These are phyloP conservation scores for Platysteira castanea DNA, from an alignment of 2,113 vertebrate species.

Conservation along the genomic window DNA sequence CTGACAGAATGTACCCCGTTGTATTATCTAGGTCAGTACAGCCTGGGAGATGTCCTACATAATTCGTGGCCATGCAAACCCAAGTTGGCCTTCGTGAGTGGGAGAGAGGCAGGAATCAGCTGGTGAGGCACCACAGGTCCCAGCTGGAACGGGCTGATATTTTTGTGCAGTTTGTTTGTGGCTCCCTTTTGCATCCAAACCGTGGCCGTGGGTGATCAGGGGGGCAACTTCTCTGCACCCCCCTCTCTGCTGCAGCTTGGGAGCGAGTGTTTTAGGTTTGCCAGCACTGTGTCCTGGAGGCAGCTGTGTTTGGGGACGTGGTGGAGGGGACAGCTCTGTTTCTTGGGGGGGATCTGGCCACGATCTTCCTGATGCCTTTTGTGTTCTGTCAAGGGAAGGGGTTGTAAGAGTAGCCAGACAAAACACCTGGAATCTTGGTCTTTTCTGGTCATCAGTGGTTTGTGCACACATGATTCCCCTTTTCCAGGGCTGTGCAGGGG, in stretches of 20 bases:
- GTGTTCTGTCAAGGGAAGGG: background rate
- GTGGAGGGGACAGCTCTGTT: background rate
- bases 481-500: background rate
- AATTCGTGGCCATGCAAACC: background rate
- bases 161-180: background rate
- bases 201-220: fast-evolving
- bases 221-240: background rate
- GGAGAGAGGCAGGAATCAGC: background rate
- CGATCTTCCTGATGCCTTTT: background rate
- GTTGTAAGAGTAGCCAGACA: background rate
- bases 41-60: slow-evolving; percentile 54
- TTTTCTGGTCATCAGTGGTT: background rate
- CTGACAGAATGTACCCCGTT: background rate
- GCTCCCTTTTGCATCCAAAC: background rate
- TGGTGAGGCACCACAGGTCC: background rate
- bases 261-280: background rate
- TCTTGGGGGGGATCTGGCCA: background rate
- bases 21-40: slow-evolving; percentile 53
- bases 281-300: fast-evolving
- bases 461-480: background rate
- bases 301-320: background rate
- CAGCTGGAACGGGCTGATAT: background rate
- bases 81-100: background rate
- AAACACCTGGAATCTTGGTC: background rate
- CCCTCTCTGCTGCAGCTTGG: background rate